phyloP scores from a whole-genome alignment of 2,888 invertebrate genomes.

The Caenorhabditis sp. region DNA sequence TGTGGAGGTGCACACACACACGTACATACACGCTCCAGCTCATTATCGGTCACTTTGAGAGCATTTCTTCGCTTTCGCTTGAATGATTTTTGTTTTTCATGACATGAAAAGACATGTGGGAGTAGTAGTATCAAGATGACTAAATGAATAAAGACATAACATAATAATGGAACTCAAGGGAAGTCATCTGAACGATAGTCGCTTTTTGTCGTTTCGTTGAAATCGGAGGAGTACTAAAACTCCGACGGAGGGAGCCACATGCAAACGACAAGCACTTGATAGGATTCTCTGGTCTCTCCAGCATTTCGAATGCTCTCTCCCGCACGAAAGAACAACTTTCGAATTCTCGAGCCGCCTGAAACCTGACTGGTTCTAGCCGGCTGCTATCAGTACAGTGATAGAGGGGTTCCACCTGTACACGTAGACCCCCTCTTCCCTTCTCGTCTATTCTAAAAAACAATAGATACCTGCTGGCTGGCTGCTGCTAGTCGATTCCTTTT shows the following conservation, averaged over 20 bases:
- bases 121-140: not conserved
- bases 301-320: constrained; percentile 14
- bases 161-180: constrained; percentile 9
- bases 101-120: not conserved
- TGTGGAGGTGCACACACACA: constrained; percentile 32
- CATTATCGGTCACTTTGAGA: constrained; percentile 60
- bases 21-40: constrained; percentile 26
- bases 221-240: constrained; percentile 44
- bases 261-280: constrained; percentile 57
- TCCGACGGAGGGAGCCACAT: constrained; percentile 22
- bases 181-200: constrained; percentile 10
- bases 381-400: constrained; percentile 48
- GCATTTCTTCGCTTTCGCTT: constrained; percentile 32
- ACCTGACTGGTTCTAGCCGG: constrained; percentile 58
- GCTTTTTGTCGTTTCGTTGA: constrained; percentile 60
- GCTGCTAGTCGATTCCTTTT: constrained; percentile 25
- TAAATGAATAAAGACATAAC: constrained; percentile 1
- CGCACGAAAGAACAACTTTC: constrained; percentile 54
- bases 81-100: constrained; percentile 39
- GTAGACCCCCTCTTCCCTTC: constrained; percentile 8
- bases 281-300: constrained; percentile 37
- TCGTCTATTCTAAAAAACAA: constrained; percentile 48
- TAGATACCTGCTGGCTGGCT: constrained; percentile 39
- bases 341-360: constrained; percentile 44
- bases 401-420: constrained; percentile 37